Percentiles rank a stretch among this genome's conserved stretches.
Conservation (phyloP, 2,888 invertebrate genomes). For the Cantharis nigra region DNA sequence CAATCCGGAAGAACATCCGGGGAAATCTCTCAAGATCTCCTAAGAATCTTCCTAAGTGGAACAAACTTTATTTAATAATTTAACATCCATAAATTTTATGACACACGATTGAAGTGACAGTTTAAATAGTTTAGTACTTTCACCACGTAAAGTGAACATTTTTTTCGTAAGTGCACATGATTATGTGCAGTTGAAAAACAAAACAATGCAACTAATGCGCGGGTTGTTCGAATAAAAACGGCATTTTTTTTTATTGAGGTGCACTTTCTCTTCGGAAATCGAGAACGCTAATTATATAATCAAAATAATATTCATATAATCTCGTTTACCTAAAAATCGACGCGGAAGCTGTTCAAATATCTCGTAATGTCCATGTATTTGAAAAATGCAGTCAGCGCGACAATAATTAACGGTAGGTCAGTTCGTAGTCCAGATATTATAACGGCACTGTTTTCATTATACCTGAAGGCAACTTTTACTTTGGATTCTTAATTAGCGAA, state of each 20-base stretch:
- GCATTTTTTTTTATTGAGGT: not conserved
- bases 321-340: not conserved
- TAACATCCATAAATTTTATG: too few relatives aligned
- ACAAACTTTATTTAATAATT: too few relatives aligned
- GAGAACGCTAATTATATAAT: not conserved
- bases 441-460: not conserved
- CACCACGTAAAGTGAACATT: too few relatives aligned
- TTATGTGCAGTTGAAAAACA: not conserved
- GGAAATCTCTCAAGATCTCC: too few relatives aligned
- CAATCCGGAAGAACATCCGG: too few relatives aligned
- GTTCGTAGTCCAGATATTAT: not conserved
- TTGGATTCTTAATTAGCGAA: not conserved
- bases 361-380: not conserved
- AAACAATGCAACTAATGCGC: not conserved
- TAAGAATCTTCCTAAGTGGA: too few relatives aligned
- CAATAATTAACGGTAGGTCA: not conserved
- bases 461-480: not conserved
- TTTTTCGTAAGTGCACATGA: too few relatives aligned
- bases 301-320: not conserved
- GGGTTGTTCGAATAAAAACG: not conserved
- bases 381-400: not conserved
- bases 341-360: not conserved
- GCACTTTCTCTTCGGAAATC: not conserved
- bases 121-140: too few relatives aligned
- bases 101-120: too few relatives aligned